Conservation (phyloP, 2,888 invertebrate species). For the Heteromyza rotundicornis region DNA sequence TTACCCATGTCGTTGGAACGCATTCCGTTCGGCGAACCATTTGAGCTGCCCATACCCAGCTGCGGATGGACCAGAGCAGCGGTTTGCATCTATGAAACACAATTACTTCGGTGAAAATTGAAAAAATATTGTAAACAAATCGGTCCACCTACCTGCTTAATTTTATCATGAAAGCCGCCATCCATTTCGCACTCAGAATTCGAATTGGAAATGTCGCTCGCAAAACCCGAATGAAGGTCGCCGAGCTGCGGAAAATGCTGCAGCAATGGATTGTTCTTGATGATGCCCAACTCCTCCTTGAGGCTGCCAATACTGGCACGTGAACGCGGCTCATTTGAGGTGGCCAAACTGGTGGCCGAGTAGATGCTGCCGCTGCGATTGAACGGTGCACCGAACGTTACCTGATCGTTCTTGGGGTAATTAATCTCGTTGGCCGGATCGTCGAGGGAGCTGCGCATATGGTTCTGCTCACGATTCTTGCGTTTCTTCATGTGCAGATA, state of each 20-base stretch:
- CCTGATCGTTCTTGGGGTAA: slow-evolving; percentile 63
- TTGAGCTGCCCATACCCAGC: slow-evolving; percentile 36
- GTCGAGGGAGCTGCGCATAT: slow-evolving; percentile 53
- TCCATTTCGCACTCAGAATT: slow-evolving; percentile 71
- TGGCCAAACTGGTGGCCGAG: slow-evolving; percentile 51
- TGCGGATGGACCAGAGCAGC: slow-evolving; percentile 76
- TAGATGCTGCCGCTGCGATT: slow-evolving; percentile 59
- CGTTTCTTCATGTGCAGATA: slow-evolving; percentile 79
- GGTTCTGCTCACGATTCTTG: slow-evolving; percentile 57
- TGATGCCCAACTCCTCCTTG: slow-evolving; percentile 71
- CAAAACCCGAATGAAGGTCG: slow-evolving; percentile 64
- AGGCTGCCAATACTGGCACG: slow-evolving; percentile 55
- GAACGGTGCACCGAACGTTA: slow-evolving; percentile 60
- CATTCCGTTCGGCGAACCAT: slow-evolving; percentile 37
- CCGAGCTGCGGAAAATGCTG: slow-evolving; percentile 69
- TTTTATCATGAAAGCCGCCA: slow-evolving; percentile 39
- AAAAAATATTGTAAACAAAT: not conserved
- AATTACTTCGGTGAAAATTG: too few species aligned
- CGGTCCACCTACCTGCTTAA: slow-evolving; percentile 58
- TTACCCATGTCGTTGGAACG: slow-evolving; percentile 19
- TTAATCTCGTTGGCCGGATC: slow-evolving; percentile 62
- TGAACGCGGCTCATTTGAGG: slow-evolving; percentile 49
- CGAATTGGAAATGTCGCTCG: slow-evolving; percentile 69
- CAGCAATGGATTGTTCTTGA: slow-evolving; percentile 80
- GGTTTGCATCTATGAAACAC: slow-evolving; percentile 68